Evolutionary conservation across 2,113 vertebrate species (phyloP), one percentile per base, ranked within the genome.

Genomic region (Lampris incognitus): DNA sequence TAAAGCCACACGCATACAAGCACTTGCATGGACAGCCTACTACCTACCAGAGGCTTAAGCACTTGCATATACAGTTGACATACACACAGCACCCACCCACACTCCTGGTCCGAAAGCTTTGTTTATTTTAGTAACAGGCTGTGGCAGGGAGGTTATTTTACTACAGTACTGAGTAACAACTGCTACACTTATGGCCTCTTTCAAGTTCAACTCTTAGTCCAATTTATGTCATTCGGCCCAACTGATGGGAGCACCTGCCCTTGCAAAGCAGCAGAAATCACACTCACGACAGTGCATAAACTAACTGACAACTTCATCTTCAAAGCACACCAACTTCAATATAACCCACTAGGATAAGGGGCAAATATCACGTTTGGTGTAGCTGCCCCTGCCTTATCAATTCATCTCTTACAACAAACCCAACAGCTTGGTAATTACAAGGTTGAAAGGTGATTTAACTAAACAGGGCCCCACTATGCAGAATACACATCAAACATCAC

Each of bases 101-200:
- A 70, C 73, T 74, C 76, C 49, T 50, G 64, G 58, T 76, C 79
- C 84, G 69, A 52, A 79, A 77, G 81, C 74, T 74, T 38, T 93
- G 91, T 94, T 93, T 93, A 90, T 92, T 93, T 94, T 91, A 91
- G 88, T 92, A 94, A 94, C 93, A 82, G 84, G 83, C 87, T 91
- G 88, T 91, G 88, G 92, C 90, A 89, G 91, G 39, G 71, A 75
- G 88, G 85, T 91, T 93, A 88, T 93, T 93, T 90, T 89, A 91
- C 87, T 89, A 87, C 86, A 87, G 89, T 89, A 91, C 89, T 91
- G 73, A 83, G 85, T 91, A 92, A 92, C 91, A 88, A 91, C 88
- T 88, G 71, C 86, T 89, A 90, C 85, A 90, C 90, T 87, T 88
- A 81, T 91, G 78, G 49, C 60, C 85, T 82, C 85, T 89, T 91